Evolutionary conservation across 2,797 vertebrate species (phyloP).

Genomic region (Masticophis lateralis): DNA sequence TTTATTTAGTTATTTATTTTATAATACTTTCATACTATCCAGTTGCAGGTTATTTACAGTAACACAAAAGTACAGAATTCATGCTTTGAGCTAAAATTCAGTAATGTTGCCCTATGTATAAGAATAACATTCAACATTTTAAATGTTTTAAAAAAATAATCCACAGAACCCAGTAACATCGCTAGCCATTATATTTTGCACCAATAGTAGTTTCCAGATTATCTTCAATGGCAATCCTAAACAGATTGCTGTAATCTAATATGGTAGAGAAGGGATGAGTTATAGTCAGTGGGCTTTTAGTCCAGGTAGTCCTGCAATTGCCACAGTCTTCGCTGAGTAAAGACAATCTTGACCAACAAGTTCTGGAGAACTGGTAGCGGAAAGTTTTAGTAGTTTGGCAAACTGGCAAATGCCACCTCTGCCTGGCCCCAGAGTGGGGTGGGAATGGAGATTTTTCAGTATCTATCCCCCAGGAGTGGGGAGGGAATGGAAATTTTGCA

Average conservation of each 20-base stretch:
- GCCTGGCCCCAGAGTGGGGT: too few species aligned
- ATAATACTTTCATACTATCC: not conserved
- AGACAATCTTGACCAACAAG: not conserved
- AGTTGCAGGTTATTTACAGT: not conserved
- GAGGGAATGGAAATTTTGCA: too few species aligned
- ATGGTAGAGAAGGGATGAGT: not conserved
- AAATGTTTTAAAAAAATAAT: not conserved
- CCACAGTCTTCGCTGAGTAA: not conserved
- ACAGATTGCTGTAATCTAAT: not conserved
- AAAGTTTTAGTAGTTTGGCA: too few species aligned
- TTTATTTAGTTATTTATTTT: not conserved
- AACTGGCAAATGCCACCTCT: too few species aligned
- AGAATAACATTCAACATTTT: not conserved
- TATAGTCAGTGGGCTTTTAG: not conserved
- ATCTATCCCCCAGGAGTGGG: too few species aligned
- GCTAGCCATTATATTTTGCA: not conserved
- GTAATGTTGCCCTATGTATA: not conserved
- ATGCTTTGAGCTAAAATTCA: not conserved
- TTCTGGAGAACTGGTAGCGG: too few species aligned
- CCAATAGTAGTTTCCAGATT: not conserved
- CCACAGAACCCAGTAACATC: not conserved
- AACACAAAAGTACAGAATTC: not conserved
- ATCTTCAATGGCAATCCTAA: not conserved
- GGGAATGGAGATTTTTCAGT: too few species aligned
- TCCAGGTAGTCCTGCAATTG: not conserved